These are phyloP conservation scores for Stegostoma tigrinum DNA, from an alignment of 2,113 vertebrate species.

Conservation along the genomic window DNA sequence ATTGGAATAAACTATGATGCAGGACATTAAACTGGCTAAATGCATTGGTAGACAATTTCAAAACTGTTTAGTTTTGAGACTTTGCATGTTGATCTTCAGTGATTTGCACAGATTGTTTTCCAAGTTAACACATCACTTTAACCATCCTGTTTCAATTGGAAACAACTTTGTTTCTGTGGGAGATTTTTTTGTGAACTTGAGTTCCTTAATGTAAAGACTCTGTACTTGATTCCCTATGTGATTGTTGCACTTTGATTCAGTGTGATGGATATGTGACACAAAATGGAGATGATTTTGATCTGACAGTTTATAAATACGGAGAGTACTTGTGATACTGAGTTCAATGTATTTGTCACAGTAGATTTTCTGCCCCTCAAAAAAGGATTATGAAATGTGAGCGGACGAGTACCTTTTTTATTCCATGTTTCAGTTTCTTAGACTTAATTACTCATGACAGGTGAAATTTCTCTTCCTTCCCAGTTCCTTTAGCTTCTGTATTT, in stretches of 20 bases:
- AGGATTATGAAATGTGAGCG: background rate
- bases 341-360: background rate
- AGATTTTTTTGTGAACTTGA: background rate
- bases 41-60: background rate
- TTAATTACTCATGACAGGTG: background rate
- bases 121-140: background rate
- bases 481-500: too few species aligned
- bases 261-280: background rate
- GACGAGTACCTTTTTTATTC: background rate
- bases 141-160: background rate
- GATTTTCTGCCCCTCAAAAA: background rate
- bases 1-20: background rate
- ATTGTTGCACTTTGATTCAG: background rate
- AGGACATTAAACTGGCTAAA: background rate
- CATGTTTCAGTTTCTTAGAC: background rate
- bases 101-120: background rate
- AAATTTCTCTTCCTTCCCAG: background rate
- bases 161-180: background rate
- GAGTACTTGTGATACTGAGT: background rate
- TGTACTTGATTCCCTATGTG: background rate
- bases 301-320: background rate
- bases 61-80: background rate
- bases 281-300: background rate
- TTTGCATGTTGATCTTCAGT: background rate
- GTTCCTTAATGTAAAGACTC: background rate